These are phyloP conservation scores for Callipepla californica DNA, from an alignment of 2,113 vertebrate genomes.

Conservation along the genomic window DNA sequence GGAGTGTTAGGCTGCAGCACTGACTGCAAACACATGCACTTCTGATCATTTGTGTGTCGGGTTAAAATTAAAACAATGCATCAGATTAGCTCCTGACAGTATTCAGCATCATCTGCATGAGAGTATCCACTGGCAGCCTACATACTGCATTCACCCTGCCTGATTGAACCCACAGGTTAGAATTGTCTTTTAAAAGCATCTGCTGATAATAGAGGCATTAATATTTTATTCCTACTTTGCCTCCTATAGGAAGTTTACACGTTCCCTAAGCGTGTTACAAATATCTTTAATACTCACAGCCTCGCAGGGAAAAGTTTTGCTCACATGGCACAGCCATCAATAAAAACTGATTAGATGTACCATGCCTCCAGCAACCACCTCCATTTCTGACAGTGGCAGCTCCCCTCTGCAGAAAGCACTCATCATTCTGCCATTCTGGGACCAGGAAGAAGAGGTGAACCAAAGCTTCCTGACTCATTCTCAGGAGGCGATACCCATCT, in stretches of 20 bases:
- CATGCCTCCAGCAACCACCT: not conserved
- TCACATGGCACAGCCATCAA: not conserved
- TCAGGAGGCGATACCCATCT: not conserved
- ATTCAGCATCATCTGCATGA: not conserved
- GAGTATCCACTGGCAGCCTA: not conserved
- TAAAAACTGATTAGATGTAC: not conserved
- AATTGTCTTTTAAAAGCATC: not conserved
- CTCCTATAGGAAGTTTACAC: not conserved
- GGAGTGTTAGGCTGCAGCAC: not conserved
- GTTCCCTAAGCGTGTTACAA: not conserved
- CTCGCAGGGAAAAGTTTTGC: not conserved
- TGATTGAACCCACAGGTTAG: not conserved
- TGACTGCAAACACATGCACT: not conserved
- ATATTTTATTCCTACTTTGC: not conserved
- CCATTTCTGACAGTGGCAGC: accelerated
- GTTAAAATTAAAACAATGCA: slow-evolving; percentile 32
- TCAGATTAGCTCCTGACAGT: not conserved
- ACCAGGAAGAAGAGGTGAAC: not conserved
- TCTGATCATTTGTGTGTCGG: not conserved
- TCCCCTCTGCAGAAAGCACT: not conserved
- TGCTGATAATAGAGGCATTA: not conserved
- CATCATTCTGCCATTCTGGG: not conserved
- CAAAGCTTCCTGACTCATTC: not conserved
- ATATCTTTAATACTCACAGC: not conserved
- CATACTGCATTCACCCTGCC: not conserved